Base-by-base conservation (phyloP, 2,797 vertebrate genomes). In the Cossypha caffra region DNA sequence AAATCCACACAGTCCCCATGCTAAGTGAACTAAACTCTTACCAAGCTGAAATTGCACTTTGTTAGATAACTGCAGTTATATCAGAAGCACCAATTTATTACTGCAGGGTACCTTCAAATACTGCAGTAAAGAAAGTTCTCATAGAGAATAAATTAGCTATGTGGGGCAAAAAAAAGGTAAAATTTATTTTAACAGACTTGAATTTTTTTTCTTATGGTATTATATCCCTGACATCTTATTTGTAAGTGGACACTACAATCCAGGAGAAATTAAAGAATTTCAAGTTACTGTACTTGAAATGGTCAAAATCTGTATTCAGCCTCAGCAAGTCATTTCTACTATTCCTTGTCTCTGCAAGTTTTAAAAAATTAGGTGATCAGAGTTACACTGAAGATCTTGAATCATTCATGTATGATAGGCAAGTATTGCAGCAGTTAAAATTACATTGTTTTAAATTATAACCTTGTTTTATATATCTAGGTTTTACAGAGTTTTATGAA, bases 361-460 rank as follows among this genome's bases (percentile, higher is more conserved):
- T 95, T 92, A 87, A 97, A 74, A 97, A 96, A 96, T 96, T 85
- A 95, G 95, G 75, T 88, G 80, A 95, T 96, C 80, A 73, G 86
- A 96, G 82, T 58, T 95, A 93, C 20, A 11, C 12, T 62, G 90
- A 96, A 86, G 54, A 96, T 88, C 80, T 66, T 93, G 88, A 97
- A 96, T 96, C 94, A 97, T 90, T 97, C 90, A 93, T 86, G 77
- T 83, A 90, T 88, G 92, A 96, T 85, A 94, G 78, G 73, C 91
- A 96, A 97, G 93, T 95, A 78, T n/a, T 94, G 67, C 47, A 77
- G 50, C 84, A 96, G 95, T 97, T 97, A 97, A 97, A 98, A 96
- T 96, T 96, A 97, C 90, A 97, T 90, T 96, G 87, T 95, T 97
- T 96, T 95, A 97, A 98, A 97, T 97, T 97, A 98, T 81, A 97